Evolutionary conservation across 2,888 invertebrate genomes (phyloP).

Genomic region (Epsilonema sp.): DNA sequence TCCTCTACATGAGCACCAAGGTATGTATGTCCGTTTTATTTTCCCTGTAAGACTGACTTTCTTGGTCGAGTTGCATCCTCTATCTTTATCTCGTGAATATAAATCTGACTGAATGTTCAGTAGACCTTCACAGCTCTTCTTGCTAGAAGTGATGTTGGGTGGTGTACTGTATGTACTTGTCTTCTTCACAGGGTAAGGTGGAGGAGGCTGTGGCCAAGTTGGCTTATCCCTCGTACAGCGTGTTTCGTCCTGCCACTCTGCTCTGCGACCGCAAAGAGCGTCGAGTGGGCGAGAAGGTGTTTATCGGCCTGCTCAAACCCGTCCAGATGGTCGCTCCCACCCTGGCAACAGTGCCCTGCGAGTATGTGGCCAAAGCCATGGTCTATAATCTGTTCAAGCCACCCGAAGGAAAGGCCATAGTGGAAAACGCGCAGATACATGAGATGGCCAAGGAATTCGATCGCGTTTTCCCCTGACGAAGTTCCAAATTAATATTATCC

Average conservation of each 20-base stretch:
- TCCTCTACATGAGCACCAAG: constrained; percentile 36
- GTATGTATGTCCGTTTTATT: constrained; percentile 15
- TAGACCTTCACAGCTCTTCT: no score
- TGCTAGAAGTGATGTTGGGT: not conserved
- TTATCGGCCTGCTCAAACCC: constrained; percentile 22
- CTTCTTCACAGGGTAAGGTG: constrained; percentile 25
- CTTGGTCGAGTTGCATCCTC: no score
- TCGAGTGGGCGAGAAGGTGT: constrained; percentile 21
- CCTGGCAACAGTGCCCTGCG: not conserved
- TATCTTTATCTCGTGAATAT: no score
- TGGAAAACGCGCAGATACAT: constrained; percentile 2
- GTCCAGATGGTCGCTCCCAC: constrained; percentile 22
- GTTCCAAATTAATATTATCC: no score
- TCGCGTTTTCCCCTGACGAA: no score
- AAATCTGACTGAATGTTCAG: no score
- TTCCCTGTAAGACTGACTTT: no score
- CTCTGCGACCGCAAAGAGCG: constrained; percentile 25
- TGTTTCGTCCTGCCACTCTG: constrained; percentile 30
- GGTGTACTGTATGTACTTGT: not conserved
- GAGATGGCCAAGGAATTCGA: no score
- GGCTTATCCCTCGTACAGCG: constrained; percentile 25
- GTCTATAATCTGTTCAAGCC: not conserved
- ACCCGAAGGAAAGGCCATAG: not conserved
- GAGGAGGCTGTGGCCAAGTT: constrained; percentile 29
- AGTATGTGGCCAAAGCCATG: not conserved